Evolutionary conservation across 1,140 invertebrate species (phyloP).

Genomic region (Melanaphis sacchari): DNA sequence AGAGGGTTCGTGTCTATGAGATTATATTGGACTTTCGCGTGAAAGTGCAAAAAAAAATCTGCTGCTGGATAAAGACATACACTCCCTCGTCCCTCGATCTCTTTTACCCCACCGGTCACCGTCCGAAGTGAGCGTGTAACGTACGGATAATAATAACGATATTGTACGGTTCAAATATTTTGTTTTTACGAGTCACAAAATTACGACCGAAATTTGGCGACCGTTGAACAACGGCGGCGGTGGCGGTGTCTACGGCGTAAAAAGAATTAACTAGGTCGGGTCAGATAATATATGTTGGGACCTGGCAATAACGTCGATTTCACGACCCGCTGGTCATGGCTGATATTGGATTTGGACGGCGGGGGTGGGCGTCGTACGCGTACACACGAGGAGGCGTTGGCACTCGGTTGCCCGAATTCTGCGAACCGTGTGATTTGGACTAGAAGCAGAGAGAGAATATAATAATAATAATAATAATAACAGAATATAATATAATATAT

Average conservation of each 20-base stretch:
- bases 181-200: not conserved
- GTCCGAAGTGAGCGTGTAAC: not conserved
- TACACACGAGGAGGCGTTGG: not conserved
- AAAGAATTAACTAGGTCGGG: not conserved
- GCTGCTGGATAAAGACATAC: not conserved
- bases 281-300: constrained; percentile 3
- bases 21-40: not conserved
- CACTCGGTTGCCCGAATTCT: not conserved
- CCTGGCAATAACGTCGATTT: not conserved
- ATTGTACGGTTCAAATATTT: not conserved
- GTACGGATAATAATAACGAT: not conserved
- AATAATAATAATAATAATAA: not conserved
- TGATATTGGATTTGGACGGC: not conserved
- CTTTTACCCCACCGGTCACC: not conserved
- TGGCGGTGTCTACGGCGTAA: not conserved
- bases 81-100: not conserved
- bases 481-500: not conserved
- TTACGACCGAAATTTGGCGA: constrained; percentile 4
- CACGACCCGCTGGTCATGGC: not conserved
- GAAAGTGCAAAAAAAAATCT: not conserved
- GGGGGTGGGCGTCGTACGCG: not conserved
- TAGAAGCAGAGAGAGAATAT: not conserved
- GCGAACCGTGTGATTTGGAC: not conserved
- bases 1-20: not conserved
- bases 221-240: not conserved